phyloP scores from a whole-genome alignment of 2,113 vertebrate species.

The Sebastes schlegelii region DNA sequence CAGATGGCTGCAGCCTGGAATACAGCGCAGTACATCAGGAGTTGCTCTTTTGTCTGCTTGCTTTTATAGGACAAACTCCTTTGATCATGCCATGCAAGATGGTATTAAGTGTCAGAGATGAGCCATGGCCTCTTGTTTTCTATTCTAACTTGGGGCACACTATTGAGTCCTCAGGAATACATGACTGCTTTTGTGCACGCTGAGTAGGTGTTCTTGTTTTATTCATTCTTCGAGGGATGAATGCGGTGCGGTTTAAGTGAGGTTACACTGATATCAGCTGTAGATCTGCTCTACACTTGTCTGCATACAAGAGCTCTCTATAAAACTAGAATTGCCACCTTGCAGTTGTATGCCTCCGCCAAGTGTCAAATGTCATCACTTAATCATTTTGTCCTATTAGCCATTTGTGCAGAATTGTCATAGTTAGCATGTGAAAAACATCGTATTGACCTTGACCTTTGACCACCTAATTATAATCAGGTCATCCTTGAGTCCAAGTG shows the following conservation, averaged over 20 bases:
- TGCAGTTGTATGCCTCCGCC: too few species aligned
- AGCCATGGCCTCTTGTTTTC: constrained; percentile 47
- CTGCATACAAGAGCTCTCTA: not conserved
- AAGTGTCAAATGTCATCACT: too few species aligned
- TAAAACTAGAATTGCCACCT: too few species aligned
- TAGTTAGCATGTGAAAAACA: too few species aligned
- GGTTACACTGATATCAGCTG: constrained; percentile 19
- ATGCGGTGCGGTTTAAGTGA: constrained; percentile 4
- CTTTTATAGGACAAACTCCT: constrained; percentile 36
- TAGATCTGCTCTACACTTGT: constrained; percentile 14
- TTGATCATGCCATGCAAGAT: constrained; percentile 30
- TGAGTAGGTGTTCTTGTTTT: constrained; percentile 44
- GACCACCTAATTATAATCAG: too few species aligned
- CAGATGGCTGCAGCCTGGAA: constrained; percentile 21
- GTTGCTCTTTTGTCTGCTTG: constrained; percentile 33
- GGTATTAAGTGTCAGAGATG: constrained; percentile 51
- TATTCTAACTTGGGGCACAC: constrained; percentile 38
- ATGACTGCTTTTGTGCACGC: constrained; percentile 37
- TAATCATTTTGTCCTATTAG: too few species aligned
- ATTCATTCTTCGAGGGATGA: constrained; percentile 23
- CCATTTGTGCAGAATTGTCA: too few species aligned
- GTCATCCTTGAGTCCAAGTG: too few species aligned
- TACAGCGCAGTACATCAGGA: constrained; percentile 3
- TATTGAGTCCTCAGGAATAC: constrained; percentile 38
- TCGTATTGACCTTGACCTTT: too few species aligned